Evolutionary conservation across 2,797 vertebrate genomes (phyloP).

Genomic region (Limnodromus scolopaceus): DNA sequence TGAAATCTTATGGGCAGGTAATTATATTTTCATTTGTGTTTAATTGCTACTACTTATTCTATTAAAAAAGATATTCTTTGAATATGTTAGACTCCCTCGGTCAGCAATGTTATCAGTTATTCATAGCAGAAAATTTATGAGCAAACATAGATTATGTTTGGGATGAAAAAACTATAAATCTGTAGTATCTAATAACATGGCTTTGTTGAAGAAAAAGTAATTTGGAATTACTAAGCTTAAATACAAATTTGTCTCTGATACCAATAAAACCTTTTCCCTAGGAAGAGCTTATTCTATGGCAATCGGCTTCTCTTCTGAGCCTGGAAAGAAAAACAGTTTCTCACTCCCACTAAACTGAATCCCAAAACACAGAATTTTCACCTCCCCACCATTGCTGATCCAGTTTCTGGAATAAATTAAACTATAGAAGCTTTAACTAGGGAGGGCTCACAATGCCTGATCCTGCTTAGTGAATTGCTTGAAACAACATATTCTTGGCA

Average conservation of each 20-base stretch:
- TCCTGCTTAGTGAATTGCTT: slow-evolving; percentile 32
- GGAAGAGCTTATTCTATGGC: slow-evolving; percentile 5
- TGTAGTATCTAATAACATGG: background rate
- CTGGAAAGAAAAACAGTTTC: slow-evolving; percentile 25
- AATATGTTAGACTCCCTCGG: background rate
- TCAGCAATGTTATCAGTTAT: background rate
- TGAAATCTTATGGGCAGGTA: background rate
- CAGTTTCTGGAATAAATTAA: slow-evolving; percentile 65
- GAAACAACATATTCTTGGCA: slow-evolving; percentile 68
- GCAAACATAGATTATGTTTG: background rate
- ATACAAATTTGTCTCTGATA: background rate
- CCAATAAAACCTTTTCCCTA: slow-evolving; percentile 6
- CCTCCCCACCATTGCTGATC: slow-evolving; percentile 8
- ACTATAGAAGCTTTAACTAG: slow-evolving; percentile 20
- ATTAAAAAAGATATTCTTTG: background rate
- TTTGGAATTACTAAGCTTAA: background rate
- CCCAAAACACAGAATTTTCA: slow-evolving; percentile 28
- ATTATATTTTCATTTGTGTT: background rate
- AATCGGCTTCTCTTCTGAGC: slow-evolving; percentile 5
- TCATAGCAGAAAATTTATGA: background rate
- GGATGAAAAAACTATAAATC: background rate
- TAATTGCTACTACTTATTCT: background rate
- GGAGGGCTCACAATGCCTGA: background rate
- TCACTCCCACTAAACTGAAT: slow-evolving; percentile 10
- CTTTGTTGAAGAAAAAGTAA: slow-evolving; percentile 3